A percentile compares a stretch with the other conserved stretches of the same genome.
Evolutionary conservation across 2,888 invertebrate species (phyloP).

Genomic region (Phasia obesa): DNA sequence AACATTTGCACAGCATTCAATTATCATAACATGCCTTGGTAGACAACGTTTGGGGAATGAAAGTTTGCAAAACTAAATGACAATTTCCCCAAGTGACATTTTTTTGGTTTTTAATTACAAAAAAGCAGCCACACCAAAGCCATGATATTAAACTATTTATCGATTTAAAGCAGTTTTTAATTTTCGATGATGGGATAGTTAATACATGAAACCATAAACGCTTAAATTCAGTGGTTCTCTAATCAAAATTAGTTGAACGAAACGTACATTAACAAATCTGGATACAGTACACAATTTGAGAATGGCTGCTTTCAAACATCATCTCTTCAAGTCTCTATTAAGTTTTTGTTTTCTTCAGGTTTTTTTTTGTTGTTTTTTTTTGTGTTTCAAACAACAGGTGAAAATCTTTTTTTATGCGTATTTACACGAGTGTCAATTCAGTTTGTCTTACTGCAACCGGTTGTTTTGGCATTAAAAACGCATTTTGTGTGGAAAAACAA

Average conservation of each 20-base stretch:
- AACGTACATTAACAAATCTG: neutral
- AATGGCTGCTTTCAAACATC: neutral
- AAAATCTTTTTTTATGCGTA: slow-evolving; percentile 49
- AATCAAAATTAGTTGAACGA: neutral
- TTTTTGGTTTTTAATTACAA: too few relatives aligned
- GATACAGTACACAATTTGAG: neutral
- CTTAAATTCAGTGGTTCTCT: neutral
- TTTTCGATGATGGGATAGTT: too few relatives aligned
- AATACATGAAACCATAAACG: too few relatives aligned
- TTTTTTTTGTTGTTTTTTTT: neutral
- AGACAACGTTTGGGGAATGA: too few relatives aligned
- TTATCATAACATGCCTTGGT: too few relatives aligned
- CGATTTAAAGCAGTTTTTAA: too few relatives aligned
- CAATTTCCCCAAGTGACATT: too few relatives aligned
- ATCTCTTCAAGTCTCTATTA: neutral
- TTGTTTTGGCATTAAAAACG: slow-evolving; percentile 21
- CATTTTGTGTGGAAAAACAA: slow-evolving; percentile 24
- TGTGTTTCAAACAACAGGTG: slow-evolving; percentile 60
- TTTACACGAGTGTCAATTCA: neutral
- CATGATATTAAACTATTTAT: too few relatives aligned
- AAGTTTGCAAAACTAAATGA: too few relatives aligned
- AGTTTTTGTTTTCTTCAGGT: neutral
- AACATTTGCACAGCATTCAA: too few relatives aligned
- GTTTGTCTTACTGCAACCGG: slow-evolving; percentile 10
- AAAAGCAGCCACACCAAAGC: too few relatives aligned